Evolutionary conservation across 2,888 invertebrate genomes (phyloP).

Genomic region (Meandrusa payeni): DNA sequence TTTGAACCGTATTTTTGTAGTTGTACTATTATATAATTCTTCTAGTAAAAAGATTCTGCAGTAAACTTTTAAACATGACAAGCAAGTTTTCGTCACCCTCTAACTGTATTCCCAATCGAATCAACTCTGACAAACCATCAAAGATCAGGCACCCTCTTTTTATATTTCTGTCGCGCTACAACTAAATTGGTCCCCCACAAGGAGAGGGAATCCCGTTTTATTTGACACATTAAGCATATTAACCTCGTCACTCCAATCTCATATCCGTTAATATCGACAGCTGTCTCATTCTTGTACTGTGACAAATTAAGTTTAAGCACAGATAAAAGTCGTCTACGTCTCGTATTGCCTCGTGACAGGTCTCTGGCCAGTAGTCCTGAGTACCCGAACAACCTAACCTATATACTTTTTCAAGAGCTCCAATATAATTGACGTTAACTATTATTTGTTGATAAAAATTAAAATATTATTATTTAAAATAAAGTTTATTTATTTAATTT

Average conservation of each 20-base stretch:
- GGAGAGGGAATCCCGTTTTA: conserved; percentile 60
- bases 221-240: conserved; percentile 54
- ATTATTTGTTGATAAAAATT: too few species aligned
- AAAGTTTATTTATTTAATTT: too few species aligned
- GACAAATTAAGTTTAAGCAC: not conserved
- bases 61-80: conserved; percentile 17
- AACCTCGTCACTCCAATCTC: conserved; percentile 37
- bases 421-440: too few species aligned
- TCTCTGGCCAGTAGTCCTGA: too few species aligned
- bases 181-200: conserved; percentile 64
- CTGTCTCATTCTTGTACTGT: conserved; percentile 32
- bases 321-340: too few species aligned
- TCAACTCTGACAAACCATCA: conserved; percentile 47
- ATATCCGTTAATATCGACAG: conserved; percentile 30
- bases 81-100: conserved; percentile 22
- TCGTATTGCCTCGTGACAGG: too few species aligned
- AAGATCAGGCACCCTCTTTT: conserved; percentile 54
- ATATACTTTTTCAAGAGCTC: too few species aligned
- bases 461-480: too few species aligned
- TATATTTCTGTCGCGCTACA: conserved; percentile 65
- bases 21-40: not conserved
- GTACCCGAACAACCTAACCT: too few species aligned
- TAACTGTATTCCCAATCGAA: conserved; percentile 39
- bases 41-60: not conserved
- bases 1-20: too few species aligned